These are phyloP conservation scores for Darevskia mixta DNA, from an alignment of 2,797 vertebrate species.

Conservation along the genomic window DNA sequence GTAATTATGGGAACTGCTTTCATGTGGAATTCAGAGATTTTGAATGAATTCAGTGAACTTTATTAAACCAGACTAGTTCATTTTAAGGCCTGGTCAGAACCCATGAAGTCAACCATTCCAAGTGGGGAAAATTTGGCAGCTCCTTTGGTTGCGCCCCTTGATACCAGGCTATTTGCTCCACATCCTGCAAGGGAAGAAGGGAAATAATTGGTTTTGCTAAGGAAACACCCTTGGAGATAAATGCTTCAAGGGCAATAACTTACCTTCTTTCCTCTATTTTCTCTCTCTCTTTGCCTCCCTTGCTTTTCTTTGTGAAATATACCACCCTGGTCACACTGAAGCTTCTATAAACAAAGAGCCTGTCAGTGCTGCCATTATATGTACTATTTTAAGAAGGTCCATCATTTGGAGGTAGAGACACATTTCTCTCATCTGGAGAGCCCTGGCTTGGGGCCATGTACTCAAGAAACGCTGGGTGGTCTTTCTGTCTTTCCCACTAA, in stretches of 20 bases:
- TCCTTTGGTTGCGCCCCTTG: neutral
- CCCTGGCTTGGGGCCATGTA: neutral
- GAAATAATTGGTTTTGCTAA: conserved; percentile 68
- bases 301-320: conserved; percentile 46
- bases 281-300: neutral
- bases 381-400: conserved; percentile 54
- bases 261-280: conserved; percentile 53
- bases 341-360: conserved; percentile 51
- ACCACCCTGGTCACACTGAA: conserved; percentile 10
- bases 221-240: conserved; percentile 64
- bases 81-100: neutral
- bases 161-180: conserved; percentile 38
- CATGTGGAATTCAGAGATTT: too few species aligned
- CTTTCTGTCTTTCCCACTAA: neutral
- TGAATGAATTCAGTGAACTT: too few species aligned
- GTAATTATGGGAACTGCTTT: too few species aligned
- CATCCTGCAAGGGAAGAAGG: conserved; percentile 47
- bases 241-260: conserved; percentile 56
- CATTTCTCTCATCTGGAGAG: conserved; percentile 28
- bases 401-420: conserved; percentile 53
- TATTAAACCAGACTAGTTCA: too few species aligned
- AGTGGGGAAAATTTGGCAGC: neutral
- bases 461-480: too few species aligned
- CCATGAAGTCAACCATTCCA: neutral
- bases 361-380: conserved; percentile 55